Base-by-base conservation (phyloP, 2,113 vertebrate genomes). In the Cyprinodon tularosa region DNA sequence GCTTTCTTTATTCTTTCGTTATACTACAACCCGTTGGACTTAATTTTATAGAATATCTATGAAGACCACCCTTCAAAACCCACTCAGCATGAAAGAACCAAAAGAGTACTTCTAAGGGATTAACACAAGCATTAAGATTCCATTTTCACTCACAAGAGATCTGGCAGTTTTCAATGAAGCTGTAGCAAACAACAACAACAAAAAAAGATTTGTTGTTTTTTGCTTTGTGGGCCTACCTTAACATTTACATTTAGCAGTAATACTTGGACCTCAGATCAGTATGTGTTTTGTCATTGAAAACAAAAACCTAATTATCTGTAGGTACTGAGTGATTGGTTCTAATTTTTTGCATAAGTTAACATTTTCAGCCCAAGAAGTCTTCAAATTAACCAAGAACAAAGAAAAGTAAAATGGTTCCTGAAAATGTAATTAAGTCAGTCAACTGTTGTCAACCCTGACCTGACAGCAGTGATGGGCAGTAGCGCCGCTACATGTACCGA, bases 31-130 rank as follows among this genome's bases (percentile, higher is more conserved):
- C 77, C 81, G 81, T 68, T 88, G 79, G 61, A 29, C 82, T 86
- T 85, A 57, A 76, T 83, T 83, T 44, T 36, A 63, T 71, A 84
- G 71, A 82, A 76, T 88, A 83, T 82, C 4, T 7, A 12, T 71
- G 36, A 83, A 78, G 66, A 72, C 63, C 60, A 64, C 84, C 86
- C 86, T 91, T 87, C 65, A 90, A 80, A 92, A 91, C 71, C 86
- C 86, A 90, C 78, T 90, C 83, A 84, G 85, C 76, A 78, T 81
- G 78, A 90, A 91, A 91, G 64, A 75, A 89, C 42, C 82, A 84
- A 90, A 91, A 74, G 69, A 87, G 86, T 62, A 36, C 63, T 75
- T 66, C 82, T 91, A 9, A 1, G 73, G 81, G 76, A 86, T 79
- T 87, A 74, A 86, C 76, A 60, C 77, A 68, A 72, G 72, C 71